Base-by-base conservation (phyloP, 2,888 invertebrate species). In the Apotomis capreana region DNA sequence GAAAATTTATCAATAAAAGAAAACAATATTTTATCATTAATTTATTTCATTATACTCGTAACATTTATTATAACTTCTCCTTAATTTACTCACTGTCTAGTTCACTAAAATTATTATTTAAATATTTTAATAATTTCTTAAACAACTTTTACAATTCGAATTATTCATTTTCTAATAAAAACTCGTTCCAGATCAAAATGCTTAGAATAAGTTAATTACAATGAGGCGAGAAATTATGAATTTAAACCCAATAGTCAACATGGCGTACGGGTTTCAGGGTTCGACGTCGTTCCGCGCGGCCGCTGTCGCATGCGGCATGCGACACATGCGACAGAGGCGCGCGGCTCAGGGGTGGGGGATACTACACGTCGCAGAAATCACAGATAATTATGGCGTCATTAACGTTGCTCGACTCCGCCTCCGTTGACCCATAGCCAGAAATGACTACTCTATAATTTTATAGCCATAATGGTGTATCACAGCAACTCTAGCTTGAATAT, bases 401-500 rank as follows among this genome's bases (percentile, higher is more conserved):
- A 80, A 81, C 78, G 80, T 81, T 75, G 76, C 75, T 76, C 75
- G 76, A 77, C 79, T 77, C 77, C 75, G 76, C 75, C 77, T 76
- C 76, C 76, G 79, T 81, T 81, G 83, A 83, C 80, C 79, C 83
- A 81, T 85, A 85, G 86, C 84, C 88, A 86, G 87, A 87, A 86
- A 85, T 83, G 84, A 90, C 87, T 88, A 89, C 84, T 85, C 83
- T 87, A 89, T 86, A 87, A 81, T 79, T 86, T 88, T 89, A 87
- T 89, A 89, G 92, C 89, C 92, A 90, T 87, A 88, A 88, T 87
- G 87, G 86, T 90, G 91, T 92, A 92, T 93, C 92, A 92, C 92
- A 93, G 92, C 89, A 91, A 92, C 91, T 92, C 92, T 93, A 93
- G 92, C 92, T 85, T 92, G 92, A 89, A 88, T 88, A 88, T 90